Evolutionary conservation across 2,888 invertebrate genomes (phyloP), one percentile per base, ranked within the genome.

Genomic region (Drosophila subsilvestris): DNA sequence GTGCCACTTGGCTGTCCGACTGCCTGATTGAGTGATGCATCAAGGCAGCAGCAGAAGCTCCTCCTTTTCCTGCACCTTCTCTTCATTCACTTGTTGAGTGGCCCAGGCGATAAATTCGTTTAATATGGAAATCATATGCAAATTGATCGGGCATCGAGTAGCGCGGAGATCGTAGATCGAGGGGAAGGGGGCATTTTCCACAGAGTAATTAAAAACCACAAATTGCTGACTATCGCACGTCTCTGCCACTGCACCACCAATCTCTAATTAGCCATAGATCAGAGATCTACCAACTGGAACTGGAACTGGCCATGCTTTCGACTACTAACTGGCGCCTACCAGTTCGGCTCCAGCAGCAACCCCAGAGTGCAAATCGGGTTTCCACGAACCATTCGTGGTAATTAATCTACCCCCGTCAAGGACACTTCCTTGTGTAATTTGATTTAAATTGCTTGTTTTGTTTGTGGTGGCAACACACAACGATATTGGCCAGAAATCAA

Each of bases 111-210:
- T 76, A 75, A 86, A 80, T 86, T 88, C 88, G 74, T 76, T 84
- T 76, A 86, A 80, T 69, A 84, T 84, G 84, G 74, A 79, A 85
- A 87, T 81, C 60, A 62, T 66, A 73, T 70, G 79, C 72, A 75
- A 76, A 70, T 71, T 59, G 55, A 20, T 47, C 53, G 18, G 8
- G 27, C 25, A 20, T 25, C 25, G 25, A 1, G 6, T 45, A 10
- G 8, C 12, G n/a, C 12, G 42, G n/a, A 5, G 27, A 0, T 2
- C 1, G 12, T 3, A 3, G 10, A 10, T 29, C 29, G 10, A 3
- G 25, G 25, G 6, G 6, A 25, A n/a, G 29, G n/a, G 44, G 56
- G 32, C 32, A 12, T 12, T 17, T 51, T 51, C 70, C 37, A 29
- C 18, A 7, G 65, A 59, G 63, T 70, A 73, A 79, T 79, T 74